Percentiles rank a stretch among this genome's conserved stretches.
These are phyloP conservation scores for Pangasianodon gigas DNA, from an alignment of 2,113 vertebrate species.

Conservation along the genomic window DNA sequence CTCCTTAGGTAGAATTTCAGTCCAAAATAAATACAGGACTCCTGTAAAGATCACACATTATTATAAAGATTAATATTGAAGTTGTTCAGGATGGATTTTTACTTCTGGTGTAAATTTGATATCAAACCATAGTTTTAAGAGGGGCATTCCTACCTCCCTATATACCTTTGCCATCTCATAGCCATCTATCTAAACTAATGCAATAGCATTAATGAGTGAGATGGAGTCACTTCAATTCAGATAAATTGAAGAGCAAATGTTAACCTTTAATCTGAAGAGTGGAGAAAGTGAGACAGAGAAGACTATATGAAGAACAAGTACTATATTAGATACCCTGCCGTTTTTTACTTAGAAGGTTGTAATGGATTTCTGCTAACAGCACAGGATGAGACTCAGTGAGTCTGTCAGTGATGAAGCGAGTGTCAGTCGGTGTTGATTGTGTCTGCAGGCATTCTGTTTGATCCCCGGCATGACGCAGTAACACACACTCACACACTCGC, in stretches of 20 bases:
- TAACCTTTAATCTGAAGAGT: conserved; percentile 43
- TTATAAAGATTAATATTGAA: background rate
- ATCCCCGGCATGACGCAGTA: conserved; percentile 42
- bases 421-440: conserved; percentile 53
- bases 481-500: conserved; percentile 20
- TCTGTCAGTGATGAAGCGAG: conserved; percentile 48
- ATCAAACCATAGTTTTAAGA: background rate
- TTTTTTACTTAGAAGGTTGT: conserved; percentile 42
- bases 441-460: conserved; percentile 57
- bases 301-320: conserved; percentile 35
- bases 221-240: background rate
- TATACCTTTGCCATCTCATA: background rate
- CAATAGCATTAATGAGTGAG: background rate
- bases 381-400: conserved; percentile 46
- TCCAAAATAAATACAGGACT: background rate
- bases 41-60: background rate
- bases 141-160: background rate
- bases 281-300: background rate
- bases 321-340: conserved; percentile 43
- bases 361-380: conserved; percentile 56
- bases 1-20: background rate
- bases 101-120: background rate
- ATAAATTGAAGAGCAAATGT: conserved; percentile 40
- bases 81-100: background rate
- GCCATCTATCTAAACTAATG: background rate